Base-by-base conservation (phyloP, 2,888 invertebrate genomes). In the Lymantria dispar region DNA sequence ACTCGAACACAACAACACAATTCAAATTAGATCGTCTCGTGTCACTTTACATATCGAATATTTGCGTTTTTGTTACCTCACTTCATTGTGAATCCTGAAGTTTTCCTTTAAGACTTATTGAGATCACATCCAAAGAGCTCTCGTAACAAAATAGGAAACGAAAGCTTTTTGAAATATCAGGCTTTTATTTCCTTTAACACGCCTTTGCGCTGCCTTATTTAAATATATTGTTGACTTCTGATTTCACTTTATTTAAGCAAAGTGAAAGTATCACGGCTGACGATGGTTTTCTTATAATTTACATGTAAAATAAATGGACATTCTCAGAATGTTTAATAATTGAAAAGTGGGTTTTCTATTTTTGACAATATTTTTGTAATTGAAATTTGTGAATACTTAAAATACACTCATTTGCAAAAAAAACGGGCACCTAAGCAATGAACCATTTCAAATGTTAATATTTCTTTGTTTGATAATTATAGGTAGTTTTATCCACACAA, bases 21-120 rank as follows among this genome's bases (percentile, higher is more conserved):
- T 64, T 67, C 22, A 71, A 72, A 70, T 72, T 66, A 71, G 66
- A 68, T 60, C 55, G 54, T 61, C 56, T 56, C 43, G 13, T 46
- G 53, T 52, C 56, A 56, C 54, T 64, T 62, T 61, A 64, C 58
- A 60, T 64, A 56, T 52, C 43, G 51, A 54, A 59, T 64, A 53
- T 57, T 58, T 70, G 56, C 51, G 54, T 62, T 61, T 60, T 67
- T 60, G 54, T 54, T 60, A 56, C 56, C 52, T 36, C 41, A 45
- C 54, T 59, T 66, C 56, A 58, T 64, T 56, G 52, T 39, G 45
- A 45, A 36, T 45, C 52, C 55, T 52, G 48, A 62, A 65, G 62
- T 58, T 68, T 65, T 51, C 51, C 53, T 61, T 38, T 43, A 58
- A 48, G 60, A 53, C 62, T 65, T 65, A 67, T 68, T 65, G 62